These are phyloP conservation scores for Drosophila heteroneura DNA, from an alignment of 2,888 invertebrate species.

Conservation along the genomic window DNA sequence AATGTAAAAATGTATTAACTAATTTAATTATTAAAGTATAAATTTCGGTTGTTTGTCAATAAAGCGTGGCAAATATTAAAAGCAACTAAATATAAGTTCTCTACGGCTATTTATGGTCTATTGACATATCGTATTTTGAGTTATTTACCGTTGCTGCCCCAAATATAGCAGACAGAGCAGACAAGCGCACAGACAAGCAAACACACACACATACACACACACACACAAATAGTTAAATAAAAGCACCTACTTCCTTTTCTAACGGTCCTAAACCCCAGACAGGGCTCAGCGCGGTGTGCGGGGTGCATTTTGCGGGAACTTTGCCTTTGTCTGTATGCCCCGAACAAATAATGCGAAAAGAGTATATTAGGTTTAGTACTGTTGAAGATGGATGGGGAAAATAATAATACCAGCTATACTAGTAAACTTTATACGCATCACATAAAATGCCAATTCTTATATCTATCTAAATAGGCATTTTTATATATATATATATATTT, in stretches of 20 bases:
- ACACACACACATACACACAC: conserved; percentile 1
- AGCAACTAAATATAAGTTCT: conserved; percentile 21
- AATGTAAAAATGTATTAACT: background rate
- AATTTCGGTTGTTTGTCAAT: background rate
- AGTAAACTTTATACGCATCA: background rate
- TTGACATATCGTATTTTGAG: conserved; percentile 54
- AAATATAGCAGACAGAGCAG: conserved; percentile 20
- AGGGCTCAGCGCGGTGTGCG: conserved; percentile 44
- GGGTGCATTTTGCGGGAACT: conserved; percentile 29
- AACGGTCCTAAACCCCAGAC: conserved; percentile 61
- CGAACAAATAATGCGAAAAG: background rate
- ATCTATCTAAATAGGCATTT: no score
- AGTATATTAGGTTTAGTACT: background rate
- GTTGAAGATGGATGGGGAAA: background rate
- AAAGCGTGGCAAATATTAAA: conserved; percentile 35
- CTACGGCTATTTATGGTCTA: conserved; percentile 54
- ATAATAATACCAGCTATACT: background rate
- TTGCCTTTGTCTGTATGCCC: conserved; percentile 26
- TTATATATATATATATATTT: background rate
- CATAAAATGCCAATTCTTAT: background rate
- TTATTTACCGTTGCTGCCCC: conserved; percentile 18
- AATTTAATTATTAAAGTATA: background rate
- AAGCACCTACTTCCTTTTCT: conserved; percentile 76
- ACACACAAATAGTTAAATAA: conserved; percentile 7
- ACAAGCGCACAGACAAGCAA: conserved; percentile 1